Evolutionary conservation across 2,797 vertebrate genomes (phyloP), one percentile per base, ranked within the genome.

Genomic region (Picus viridis): DNA sequence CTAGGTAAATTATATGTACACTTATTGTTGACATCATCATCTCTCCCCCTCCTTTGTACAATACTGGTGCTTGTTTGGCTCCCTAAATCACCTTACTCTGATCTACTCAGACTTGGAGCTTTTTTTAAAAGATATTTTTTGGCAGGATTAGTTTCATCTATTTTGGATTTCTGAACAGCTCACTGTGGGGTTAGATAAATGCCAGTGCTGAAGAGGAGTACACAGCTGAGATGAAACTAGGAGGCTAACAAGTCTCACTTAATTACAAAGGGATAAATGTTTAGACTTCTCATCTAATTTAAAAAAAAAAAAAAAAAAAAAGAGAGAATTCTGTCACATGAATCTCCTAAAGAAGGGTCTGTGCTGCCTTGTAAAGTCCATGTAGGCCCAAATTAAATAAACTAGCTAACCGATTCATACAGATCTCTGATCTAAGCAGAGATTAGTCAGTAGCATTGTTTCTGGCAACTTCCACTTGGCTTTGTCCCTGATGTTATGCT

Each of bases 401-500:
- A 45, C 32, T 41, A 13, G 32, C 0, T 0, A 65, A 61, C 61
- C 79, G 83, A 82, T 92, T 92, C 74, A 86, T 39, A 6, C 10
- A 10, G 49, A 77, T 71, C 17, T 14, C 17, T 86, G 67, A 81
- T 76, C 39, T 77, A n/a, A 76, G 75, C 22, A 30, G 58, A 64
- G 32, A 58, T 94, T 84, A 82, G 70, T 92, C 90, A 84, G 78
- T 43, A 58, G n/a, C 8, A 5, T 41, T 84, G 68, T 59, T 95
- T 80, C 81, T 92, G 83, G 88, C 74, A 86, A 7, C 79, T 94
- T 90, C 83, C 53, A 49, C 53, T 56, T 86, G 72, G 58, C 54
- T 59, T 80, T 36, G 53, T 56, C 47, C n/a, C 34, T 72, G 61
- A 18, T 34, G 13, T 83, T 74, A 13, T 0, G 2, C 56, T 39